Conservation (phyloP, 2,797 vertebrate genomes). For the Petrocephalus sullivani region DNA sequence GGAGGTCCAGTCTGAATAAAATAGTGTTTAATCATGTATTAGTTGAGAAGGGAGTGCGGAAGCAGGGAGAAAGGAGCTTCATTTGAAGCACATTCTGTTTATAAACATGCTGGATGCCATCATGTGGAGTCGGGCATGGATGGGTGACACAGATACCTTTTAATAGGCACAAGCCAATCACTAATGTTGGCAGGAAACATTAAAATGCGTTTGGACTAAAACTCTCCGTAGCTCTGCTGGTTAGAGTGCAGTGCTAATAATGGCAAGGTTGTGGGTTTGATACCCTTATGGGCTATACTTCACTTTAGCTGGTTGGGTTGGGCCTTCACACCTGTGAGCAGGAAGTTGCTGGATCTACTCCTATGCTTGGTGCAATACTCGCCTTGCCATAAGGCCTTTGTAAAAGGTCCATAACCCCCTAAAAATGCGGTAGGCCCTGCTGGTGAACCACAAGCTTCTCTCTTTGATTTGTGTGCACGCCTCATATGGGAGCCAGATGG, state of each 20-base stretch:
- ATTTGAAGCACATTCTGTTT: neutral
- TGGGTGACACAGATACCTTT: neutral
- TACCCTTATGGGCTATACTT: neutral
- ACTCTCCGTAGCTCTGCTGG: neutral
- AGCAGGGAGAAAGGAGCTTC: neutral
- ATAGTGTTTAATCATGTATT: neutral
- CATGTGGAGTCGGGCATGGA: neutral
- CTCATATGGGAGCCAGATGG: too few species aligned
- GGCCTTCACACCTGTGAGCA: neutral
- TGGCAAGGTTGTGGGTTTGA: neutral
- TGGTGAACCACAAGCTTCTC: neutral
- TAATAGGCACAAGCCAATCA: neutral
- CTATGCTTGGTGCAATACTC: neutral
- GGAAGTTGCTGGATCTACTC: neutral
- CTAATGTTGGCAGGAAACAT: neutral
- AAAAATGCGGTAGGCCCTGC: neutral
- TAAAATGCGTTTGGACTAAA: neutral
- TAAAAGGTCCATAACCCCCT: neutral
- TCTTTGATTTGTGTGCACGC: neutral
- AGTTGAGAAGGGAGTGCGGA: neutral
- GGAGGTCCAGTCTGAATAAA: neutral
- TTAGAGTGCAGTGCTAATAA: neutral
- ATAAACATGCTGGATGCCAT: neutral
- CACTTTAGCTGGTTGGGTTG: neutral
- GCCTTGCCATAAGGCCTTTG: neutral